A percentile compares a stretch with the other conserved stretches of the same genome.
phyloP scores from a whole-genome alignment of 2,797 vertebrate genomes.

The Syncerus caffer region DNA sequence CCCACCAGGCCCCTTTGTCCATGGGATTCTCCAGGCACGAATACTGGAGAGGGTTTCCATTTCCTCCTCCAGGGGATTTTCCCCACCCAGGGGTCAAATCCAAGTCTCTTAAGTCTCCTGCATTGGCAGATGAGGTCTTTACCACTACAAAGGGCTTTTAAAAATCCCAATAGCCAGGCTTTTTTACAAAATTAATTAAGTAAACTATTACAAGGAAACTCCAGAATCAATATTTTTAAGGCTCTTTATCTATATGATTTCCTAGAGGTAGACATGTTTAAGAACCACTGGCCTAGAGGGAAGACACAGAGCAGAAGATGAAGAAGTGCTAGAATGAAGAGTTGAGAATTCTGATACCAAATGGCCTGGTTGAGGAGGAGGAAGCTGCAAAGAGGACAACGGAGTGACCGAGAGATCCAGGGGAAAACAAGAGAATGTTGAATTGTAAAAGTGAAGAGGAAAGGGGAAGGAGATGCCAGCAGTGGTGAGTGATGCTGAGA shows the following conservation, averaged over 20 bases:
- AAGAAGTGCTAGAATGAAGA: background rate
- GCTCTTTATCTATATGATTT: background rate
- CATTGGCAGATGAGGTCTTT: background rate
- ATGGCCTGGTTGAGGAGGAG: background rate
- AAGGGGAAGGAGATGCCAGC: background rate
- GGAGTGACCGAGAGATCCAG: background rate
- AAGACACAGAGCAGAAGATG: background rate
- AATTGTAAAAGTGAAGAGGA: background rate
- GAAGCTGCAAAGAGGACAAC: background rate
- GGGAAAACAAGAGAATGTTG: background rate
- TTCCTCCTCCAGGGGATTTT: background rate
- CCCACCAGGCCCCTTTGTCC: background rate
- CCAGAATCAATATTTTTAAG: background rate
- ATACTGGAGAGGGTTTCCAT: background rate
- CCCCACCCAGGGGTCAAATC: background rate
- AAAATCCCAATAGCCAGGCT: background rate
- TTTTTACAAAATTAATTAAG: background rate
- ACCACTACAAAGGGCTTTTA: background rate
- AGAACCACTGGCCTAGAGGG: background rate
- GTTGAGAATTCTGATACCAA: background rate
- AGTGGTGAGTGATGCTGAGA: background rate
- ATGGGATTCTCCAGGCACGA: accelerated
- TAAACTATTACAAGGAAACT: background rate
- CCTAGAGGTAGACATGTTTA: background rate
- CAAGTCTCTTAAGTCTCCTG: background rate